Evolutionary conservation across 2,888 invertebrate species (phyloP), one percentile per base, ranked within the genome.

Genomic region (Caenorhabditis drosophilae): DNA sequence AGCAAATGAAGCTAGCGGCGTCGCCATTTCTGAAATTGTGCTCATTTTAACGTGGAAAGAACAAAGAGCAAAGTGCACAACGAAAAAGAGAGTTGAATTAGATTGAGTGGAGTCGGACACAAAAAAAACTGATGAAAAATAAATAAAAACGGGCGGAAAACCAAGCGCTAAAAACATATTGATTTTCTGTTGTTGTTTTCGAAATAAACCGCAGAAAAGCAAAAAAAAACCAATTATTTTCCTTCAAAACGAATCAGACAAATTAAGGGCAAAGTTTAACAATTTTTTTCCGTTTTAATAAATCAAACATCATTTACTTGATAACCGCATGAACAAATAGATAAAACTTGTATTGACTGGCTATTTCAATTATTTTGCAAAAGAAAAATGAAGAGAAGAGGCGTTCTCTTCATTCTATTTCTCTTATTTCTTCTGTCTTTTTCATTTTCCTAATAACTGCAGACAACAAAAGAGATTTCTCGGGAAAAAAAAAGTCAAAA

Each of bases 1-100:
- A 20, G 57, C 56, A 4, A 61, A 41, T n/a, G 61, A 57, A 11
- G 57, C 46, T 27, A 60, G 36, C 12, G 58, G 42, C 15, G 55
- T 27, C 12, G 58, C 50, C 64, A 57, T 63, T 40, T n/a, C 16
- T 6, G 36, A 49, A 49, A 15, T 25, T 26, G 20, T 15, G 7
- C n/a, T 31, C 12, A 31, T 31, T 12, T 6, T 9, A 31, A 31
- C 6, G 12, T 6, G 31, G 31, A 31, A 31, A 12, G 12, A 31
- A 31, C 31, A 31, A 31, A 12, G 31, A 31, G n/a, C n/a, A n/a
- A n/a, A n/a, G n/a, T n/a, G n/a, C n/a, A n/a, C n/a, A n/a, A n/a
- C n/a, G n/a, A n/a, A n/a, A n/a, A n/a, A n/a, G n/a, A n/a, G n/a
- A n/a, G n/a, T n/a, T n/a, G n/a, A n/a, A n/a, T n/a, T n/a, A n/a